Evolutionary conservation across 2,888 invertebrate genomes (phyloP).

Genomic region (Villa cingulata): DNA sequence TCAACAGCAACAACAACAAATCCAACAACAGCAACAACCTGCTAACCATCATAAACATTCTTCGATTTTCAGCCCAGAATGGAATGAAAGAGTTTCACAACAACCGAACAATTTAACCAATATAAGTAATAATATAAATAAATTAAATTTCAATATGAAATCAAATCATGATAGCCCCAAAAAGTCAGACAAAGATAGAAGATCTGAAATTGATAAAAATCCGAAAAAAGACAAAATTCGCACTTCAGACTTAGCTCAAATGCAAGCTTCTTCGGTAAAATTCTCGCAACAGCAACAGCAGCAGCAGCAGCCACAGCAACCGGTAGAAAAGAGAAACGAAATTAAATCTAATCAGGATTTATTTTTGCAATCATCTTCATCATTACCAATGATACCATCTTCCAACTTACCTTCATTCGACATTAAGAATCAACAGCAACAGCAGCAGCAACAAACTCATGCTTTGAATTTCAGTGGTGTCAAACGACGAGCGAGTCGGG

Average conservation of each 20-base stretch:
- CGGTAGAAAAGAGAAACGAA: background rate
- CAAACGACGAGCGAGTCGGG: conserved; percentile 5
- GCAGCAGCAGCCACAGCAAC: conserved; percentile 6
- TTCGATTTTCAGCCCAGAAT: conserved; percentile 35
- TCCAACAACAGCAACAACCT: conserved; percentile 17
- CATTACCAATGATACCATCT: background rate
- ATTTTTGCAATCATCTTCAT: background rate
- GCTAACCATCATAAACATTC: conserved; percentile 12
- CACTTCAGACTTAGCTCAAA: conserved; percentile 1
- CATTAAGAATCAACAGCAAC: background rate
- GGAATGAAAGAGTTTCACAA: conserved; percentile 27
- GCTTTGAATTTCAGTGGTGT: conserved; percentile 7
- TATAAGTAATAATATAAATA: conserved; percentile 11
- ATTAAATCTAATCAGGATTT: background rate
- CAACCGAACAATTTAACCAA: conserved; percentile 4
- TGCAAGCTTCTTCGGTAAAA: background rate
- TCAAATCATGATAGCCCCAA: conserved; percentile 31
- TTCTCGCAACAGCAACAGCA: conserved; percentile 8
- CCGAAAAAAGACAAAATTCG: conserved; percentile 33
- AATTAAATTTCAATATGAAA: conserved; percentile 16
- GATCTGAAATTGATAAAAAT: conserved; percentile 20
- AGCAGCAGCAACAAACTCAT: background rate
- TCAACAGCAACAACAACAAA: conserved; percentile 15
- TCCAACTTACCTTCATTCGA: background rate
- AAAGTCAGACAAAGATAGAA: conserved; percentile 20